Evolutionary conservation across 23 tunicate species (phyloP), one percentile per base, ranked within the genome.

Genomic region (Pegea sp.): DNA sequence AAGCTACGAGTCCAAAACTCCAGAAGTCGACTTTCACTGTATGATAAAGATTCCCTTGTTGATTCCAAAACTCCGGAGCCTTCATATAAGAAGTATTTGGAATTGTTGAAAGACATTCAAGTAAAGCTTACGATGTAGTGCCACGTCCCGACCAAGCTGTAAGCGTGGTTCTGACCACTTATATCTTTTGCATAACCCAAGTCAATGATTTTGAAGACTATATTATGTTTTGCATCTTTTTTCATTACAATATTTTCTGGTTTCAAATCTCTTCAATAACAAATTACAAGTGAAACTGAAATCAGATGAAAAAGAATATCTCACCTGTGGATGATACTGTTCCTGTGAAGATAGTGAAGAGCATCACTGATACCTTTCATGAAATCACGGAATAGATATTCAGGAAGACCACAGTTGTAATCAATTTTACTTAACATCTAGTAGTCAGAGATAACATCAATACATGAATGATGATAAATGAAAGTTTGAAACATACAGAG

Each of bases 221-320:
- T 24, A 38, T 34, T 49, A 33, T 59, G 64, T 11, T 55, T 26
- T 21, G 16, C 57, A 18, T 64, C 20, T 8, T 48, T 8, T 29
- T 73, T 73, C 57, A 84, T 42, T 2, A 84, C 95, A 25, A 84
- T 84, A 49, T 84, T 84, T 68, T 84, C 95, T 29, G 95, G 95
- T 42, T 84, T 84, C 31, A 84, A 38, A 57, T 84, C 95, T 58
- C 95, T 84, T 49, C 6, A 62, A 52, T 63, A 16, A 32, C 6
- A 33, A 16, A 3, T 56, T 24, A 56, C 11, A 24, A 56, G 7
- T 50, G 19, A 50, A 50, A 50, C 56, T 13, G 19, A 50, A 18
- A 50, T 13, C 19, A 6, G 22, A 50, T 20, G 22, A 11, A 50
- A 6, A 13, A 50, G 6, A 18, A 13, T 20, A 6, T 19, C 43